Evolutionary conservation across 1,140 invertebrate genomes (phyloP).

Genomic region (Philopotamus ludificatus): DNA sequence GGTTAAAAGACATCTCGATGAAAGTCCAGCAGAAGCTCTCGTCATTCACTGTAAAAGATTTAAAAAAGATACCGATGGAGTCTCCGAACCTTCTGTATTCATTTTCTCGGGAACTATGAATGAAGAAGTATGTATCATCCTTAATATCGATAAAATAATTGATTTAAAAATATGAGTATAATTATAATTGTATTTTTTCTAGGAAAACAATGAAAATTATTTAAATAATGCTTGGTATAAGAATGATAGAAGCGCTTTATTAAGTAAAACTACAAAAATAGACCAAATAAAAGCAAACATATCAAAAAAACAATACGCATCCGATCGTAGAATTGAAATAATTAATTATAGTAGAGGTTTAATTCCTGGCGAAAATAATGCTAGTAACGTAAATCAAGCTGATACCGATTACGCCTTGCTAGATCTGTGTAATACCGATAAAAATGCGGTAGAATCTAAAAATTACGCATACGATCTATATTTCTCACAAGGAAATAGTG

Average conservation of each 20-base stretch:
- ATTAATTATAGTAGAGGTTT: constrained; percentile 36
- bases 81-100: constrained; percentile 48
- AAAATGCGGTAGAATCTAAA: constrained; percentile 40
- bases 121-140: constrained; percentile 45
- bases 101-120: constrained; percentile 53
- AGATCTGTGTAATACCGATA: constrained; percentile 44
- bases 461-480: constrained; percentile 62
- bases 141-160: background rate
- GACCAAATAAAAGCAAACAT: no score
- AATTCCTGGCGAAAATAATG: constrained; percentile 44
- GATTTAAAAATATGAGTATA: background rate
- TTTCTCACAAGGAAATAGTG: constrained; percentile 54
- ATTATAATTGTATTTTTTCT: background rate
- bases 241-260: no score
- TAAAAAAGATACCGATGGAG: constrained; percentile 46
- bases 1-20: constrained; percentile 53
- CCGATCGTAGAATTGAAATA: constrained; percentile 34
- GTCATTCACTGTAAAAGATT: constrained; percentile 51
- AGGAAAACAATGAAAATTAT: constrained; percentile 24
- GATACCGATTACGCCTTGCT: constrained; percentile 47
- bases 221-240: no score
- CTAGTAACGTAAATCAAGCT: constrained; percentile 30
- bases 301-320: no score
- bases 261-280: constrained; percentile 28
- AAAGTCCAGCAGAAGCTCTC: constrained; percentile 53